Conservation (phyloP, 2,113 vertebrate species). For the Anolis sagrei region DNA sequence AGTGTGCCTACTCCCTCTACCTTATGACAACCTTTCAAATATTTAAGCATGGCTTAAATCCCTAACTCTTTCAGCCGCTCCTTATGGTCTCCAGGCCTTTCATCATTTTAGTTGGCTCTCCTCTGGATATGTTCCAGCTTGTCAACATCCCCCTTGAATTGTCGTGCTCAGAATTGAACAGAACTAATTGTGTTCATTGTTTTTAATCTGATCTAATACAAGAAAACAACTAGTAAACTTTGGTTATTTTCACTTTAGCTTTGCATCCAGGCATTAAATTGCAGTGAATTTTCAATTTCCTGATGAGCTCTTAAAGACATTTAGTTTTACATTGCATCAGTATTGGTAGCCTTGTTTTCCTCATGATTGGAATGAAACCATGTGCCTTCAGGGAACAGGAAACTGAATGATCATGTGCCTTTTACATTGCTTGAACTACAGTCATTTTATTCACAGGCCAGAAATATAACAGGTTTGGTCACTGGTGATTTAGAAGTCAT, state of each 20-base stretch:
- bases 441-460: constrained; percentile 78
- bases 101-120: too few relatives aligned
- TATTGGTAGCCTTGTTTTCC: constrained; percentile 71
- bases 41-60: too few relatives aligned
- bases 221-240: constrained; percentile 46
- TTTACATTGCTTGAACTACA: constrained; percentile 81
- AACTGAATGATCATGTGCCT: constrained; percentile 75
- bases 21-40: too few relatives aligned
- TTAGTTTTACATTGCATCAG: constrained; percentile 65
- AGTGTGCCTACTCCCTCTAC: too few relatives aligned
- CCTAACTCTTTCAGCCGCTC: too few relatives aligned
- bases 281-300: constrained; percentile 72
- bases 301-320: constrained; percentile 71
- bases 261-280: constrained; percentile 64
- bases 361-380: constrained; percentile 73
- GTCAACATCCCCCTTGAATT: too few relatives aligned
- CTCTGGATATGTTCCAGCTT: too few relatives aligned
- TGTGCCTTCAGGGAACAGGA: constrained; percentile 78
- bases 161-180: too few relatives aligned
- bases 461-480: constrained; percentile 78
- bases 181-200: constrained; percentile 8
- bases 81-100: too few relatives aligned
- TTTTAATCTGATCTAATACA: constrained; percentile 38
- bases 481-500: constrained; percentile 72
- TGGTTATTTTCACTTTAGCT: constrained; percentile 33